Evolutionary conservation across 2,888 invertebrate genomes (phyloP).

Genomic region (Masnerella sp.): DNA sequence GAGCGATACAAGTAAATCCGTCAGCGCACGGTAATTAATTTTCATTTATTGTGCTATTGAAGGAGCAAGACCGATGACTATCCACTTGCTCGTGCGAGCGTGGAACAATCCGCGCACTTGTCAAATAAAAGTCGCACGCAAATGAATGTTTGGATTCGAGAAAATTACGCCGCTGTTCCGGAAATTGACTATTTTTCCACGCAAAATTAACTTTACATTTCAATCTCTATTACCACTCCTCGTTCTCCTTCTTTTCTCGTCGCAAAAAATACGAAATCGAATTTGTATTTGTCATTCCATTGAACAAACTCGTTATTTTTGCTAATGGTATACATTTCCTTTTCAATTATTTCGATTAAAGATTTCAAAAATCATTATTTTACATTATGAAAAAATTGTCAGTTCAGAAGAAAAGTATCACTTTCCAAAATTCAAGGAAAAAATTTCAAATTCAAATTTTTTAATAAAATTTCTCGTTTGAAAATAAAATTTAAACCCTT

Average conservation of each 20-base stretch:
- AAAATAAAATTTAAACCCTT: no score
- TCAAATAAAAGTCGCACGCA: conserved; percentile 31
- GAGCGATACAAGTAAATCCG: no score
- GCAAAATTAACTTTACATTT: conserved; percentile 10
- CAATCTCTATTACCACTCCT: background rate
- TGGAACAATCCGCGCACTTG: conserved; percentile 14
- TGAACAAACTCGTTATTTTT: no score
- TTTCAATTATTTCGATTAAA: no score
- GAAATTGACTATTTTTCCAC: conserved; percentile 23
- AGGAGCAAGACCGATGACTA: conserved; percentile 16
- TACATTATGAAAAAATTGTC: no score
- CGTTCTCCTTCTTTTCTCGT: background rate
- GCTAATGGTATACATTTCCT: no score
- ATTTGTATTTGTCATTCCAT: conserved; percentile 13
- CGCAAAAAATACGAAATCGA: background rate
- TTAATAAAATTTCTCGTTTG: no score
- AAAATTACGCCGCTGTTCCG: conserved; percentile 25
- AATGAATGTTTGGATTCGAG: background rate
- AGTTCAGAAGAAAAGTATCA: no score
- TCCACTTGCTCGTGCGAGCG: conserved; percentile 16
- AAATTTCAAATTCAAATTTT: no score
- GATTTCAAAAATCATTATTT: no score
- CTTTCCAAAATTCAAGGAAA: no score
- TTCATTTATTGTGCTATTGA: conserved; percentile 36
- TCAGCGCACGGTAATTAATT: conserved; percentile 42